Conservation (phyloP, 2,797 vertebrate genomes). For the Pipistrellus pygmaeus region DNA sequence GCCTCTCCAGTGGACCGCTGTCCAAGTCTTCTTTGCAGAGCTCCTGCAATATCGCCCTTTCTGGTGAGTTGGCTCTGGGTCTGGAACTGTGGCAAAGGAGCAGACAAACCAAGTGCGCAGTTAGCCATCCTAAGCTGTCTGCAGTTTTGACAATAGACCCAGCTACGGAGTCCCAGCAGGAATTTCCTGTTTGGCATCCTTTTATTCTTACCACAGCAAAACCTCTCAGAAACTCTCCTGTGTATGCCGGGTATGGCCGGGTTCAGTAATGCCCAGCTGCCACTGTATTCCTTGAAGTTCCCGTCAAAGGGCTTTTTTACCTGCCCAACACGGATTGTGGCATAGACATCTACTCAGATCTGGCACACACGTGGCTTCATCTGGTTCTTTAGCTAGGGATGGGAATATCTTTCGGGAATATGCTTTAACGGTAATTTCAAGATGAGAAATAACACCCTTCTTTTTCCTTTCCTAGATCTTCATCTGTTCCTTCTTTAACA, state of each 20-base stretch:
- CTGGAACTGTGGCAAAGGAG: background rate
- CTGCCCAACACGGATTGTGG: background rate
- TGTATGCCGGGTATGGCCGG: background rate
- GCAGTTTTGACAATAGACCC: slow-evolving; percentile 1
- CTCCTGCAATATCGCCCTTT: background rate
- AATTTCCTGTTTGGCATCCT: slow-evolving; percentile 49
- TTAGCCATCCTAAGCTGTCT: background rate
- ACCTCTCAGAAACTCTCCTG: slow-evolving; percentile 22
- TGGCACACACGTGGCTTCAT: background rate
- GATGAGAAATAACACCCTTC: background rate
- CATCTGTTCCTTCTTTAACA: background rate
- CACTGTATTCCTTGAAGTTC: background rate
- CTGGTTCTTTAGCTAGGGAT: background rate
- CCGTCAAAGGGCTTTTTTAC: background rate
- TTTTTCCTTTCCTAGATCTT: background rate
- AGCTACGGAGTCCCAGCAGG: background rate
- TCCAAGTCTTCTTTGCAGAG: background rate
- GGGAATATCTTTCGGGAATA: background rate
- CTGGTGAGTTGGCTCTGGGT: background rate
- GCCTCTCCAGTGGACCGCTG: background rate
- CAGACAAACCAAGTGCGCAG: background rate
- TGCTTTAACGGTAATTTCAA: background rate
- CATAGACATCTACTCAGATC: background rate
- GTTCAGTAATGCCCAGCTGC: background rate
- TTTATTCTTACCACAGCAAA: slow-evolving; percentile 49